phyloP scores from a whole-genome alignment of 2,113 vertebrate genomes.

The Geococcyx californianus region DNA sequence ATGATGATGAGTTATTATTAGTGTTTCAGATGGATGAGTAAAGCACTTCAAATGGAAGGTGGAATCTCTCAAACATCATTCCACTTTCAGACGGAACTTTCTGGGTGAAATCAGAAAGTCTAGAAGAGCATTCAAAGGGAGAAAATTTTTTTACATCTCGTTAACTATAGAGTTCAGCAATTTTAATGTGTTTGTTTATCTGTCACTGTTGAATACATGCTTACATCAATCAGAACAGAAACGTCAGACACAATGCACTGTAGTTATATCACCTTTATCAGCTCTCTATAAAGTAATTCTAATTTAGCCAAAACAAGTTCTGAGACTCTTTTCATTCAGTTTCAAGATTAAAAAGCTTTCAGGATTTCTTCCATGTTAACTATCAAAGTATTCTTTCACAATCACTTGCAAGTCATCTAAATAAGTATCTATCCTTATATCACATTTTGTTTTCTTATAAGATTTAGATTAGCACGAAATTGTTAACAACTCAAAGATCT shows the following conservation, averaged over 20 bases:
- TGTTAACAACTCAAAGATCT: accelerated
- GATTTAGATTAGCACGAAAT: neutral
- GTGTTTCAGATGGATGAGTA: neutral
- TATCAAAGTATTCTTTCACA: neutral
- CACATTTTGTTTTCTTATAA: neutral
- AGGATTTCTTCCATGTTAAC: neutral
- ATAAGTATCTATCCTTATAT: neutral
- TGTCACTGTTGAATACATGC: neutral
- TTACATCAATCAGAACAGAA: neutral
- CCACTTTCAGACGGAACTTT: neutral
- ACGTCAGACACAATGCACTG: neutral
- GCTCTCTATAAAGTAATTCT: neutral
- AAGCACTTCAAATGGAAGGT: neutral
- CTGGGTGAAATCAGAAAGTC: neutral
- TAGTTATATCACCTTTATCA: neutral
- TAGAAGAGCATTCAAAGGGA: neutral
- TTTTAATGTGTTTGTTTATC: neutral
- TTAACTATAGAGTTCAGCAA: neutral
- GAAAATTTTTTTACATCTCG: no score
- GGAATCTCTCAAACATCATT: neutral
- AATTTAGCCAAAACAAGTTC: neutral
- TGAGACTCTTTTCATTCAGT: neutral
- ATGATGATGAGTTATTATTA: neutral
- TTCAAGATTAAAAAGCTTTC: neutral
- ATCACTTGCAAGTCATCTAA: neutral